phyloP scores from a whole-genome alignment of 1,140 invertebrate species.

The Zophobas atratus region DNA sequence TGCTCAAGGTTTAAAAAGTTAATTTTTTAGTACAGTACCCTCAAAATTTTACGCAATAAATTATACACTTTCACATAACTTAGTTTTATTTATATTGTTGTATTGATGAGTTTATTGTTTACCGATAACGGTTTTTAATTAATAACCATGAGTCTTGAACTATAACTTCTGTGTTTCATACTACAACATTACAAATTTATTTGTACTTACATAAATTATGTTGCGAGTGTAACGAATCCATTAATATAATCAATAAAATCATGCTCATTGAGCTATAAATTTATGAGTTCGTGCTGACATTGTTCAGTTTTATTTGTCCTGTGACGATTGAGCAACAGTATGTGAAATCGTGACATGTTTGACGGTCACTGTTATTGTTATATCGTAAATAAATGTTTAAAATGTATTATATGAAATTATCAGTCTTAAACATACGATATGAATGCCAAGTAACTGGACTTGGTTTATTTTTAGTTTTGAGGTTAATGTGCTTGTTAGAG shows the following conservation, averaged over 20 bases:
- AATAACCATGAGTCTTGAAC: too few species aligned
- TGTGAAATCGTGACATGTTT: slow-evolving; percentile 29
- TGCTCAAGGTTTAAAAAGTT: neutral
- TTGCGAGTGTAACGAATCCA: too few species aligned
- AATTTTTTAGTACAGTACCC: slow-evolving; percentile 12
- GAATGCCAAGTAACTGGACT: slow-evolving; percentile 13
- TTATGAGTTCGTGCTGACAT: slow-evolving; percentile 13
- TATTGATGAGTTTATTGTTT: too few species aligned
- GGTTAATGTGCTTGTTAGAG: slow-evolving; percentile 10
- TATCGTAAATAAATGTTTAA: slow-evolving; percentile 15
- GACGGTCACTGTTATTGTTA: slow-evolving; percentile 17
- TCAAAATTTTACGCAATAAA: slow-evolving; percentile 8
- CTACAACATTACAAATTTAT: too few species aligned
- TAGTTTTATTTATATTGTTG: too few species aligned
- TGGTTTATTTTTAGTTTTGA: slow-evolving; percentile 15
- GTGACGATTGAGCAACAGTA: slow-evolving; percentile 22
- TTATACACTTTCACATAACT: neutral
- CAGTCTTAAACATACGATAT: neutral
- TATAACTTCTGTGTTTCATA: too few species aligned
- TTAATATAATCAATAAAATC: too few species aligned
- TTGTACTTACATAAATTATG: too few species aligned
- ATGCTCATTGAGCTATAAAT: too few species aligned
- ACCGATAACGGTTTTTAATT: too few species aligned
- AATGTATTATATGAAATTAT: slow-evolving; percentile 16
- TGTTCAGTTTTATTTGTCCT: slow-evolving; percentile 16